Evolutionary conservation across 2,797 vertebrate species (phyloP).

Genomic region (Chelon auratus): DNA sequence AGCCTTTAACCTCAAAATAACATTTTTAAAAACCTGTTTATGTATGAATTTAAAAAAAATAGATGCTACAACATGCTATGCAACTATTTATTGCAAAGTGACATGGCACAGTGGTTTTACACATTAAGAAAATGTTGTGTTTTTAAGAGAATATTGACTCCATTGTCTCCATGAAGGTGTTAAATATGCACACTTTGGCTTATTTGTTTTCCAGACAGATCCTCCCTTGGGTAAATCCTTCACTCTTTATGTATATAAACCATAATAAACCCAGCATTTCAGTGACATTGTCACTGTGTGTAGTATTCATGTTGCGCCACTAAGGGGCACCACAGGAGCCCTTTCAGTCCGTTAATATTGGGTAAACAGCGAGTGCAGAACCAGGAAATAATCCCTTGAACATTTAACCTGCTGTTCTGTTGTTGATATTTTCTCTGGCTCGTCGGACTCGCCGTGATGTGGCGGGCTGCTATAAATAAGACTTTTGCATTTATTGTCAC

Average conservation of each 20-base stretch:
- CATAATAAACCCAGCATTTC: constrained; percentile 3
- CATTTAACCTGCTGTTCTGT: constrained; percentile 63
- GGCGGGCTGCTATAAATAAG: constrained; percentile 56
- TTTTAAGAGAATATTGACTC: neutral
- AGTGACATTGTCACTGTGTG: constrained; percentile 12
- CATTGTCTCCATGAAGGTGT: neutral
- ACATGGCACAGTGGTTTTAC: too few species aligned
- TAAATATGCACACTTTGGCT: neutral
- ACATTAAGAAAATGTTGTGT: neutral
- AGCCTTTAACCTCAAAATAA: too few species aligned
- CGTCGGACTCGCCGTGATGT: constrained; percentile 38
- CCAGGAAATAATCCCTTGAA: constrained; percentile 63
- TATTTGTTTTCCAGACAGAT: constrained; percentile 14
- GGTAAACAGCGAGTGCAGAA: constrained; percentile 42
- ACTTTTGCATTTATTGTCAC: constrained; percentile 24
- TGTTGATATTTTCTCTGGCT: constrained; percentile 60
- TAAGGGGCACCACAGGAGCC: constrained; percentile 59
- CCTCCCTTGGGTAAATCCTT: constrained; percentile 6
- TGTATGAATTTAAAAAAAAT: neutral
- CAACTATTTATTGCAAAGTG: too few species aligned
- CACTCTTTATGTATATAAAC: neutral
- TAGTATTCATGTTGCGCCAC: constrained; percentile 54
- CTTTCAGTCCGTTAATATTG: constrained; percentile 24
- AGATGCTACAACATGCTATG: too few species aligned
- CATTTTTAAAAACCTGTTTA: neutral